Percentiles rank a stretch among this genome's conserved stretches.
These are phyloP conservation scores for Drosophila antonietae DNA, from an alignment of 2,888 invertebrate genomes.

Conservation along the genomic window DNA sequence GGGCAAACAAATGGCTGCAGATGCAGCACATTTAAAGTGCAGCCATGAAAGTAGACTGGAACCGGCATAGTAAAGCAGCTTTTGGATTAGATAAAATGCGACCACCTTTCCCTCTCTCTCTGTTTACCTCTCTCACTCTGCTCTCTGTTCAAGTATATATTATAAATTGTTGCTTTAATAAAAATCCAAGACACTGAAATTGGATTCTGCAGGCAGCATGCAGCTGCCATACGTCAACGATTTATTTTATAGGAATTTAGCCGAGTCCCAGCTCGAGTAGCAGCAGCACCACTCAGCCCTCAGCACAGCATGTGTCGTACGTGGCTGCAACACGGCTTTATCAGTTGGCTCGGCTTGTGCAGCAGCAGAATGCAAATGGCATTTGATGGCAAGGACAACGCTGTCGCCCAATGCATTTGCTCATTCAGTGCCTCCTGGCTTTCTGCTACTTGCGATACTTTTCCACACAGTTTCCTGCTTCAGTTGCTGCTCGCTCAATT, in stretches of 20 bases:
- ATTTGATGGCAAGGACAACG: constrained; percentile 56
- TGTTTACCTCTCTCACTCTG: no score
- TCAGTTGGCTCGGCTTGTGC: constrained; percentile 43
- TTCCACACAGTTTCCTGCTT: constrained; percentile 58
- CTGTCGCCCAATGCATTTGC: constrained; percentile 59
- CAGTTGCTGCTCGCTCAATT: constrained; percentile 76
- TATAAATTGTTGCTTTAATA: constrained; percentile 54
- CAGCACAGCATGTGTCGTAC: constrained; percentile 6
- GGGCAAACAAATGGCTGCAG: constrained; percentile 57
- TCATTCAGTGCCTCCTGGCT: constrained; percentile 63
- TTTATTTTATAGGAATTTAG: constrained; percentile 60
- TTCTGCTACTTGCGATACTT: constrained; percentile 37
- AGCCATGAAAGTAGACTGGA: constrained; percentile 45
- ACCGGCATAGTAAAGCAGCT: constrained; percentile 16
- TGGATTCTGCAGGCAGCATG: constrained; percentile 59
- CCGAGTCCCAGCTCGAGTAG: not conserved
- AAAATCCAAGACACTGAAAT: constrained; percentile 65
- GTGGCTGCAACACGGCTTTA: constrained; percentile 48
- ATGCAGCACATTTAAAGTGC: constrained; percentile 51
- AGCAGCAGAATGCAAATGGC: constrained; percentile 56
- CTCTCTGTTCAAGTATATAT: not conserved
- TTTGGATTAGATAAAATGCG: constrained; percentile 20
- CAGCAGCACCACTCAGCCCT: not conserved
- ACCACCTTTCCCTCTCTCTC: no score
- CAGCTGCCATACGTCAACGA: constrained; percentile 62